Evolutionary conservation across 2,797 vertebrate genomes (phyloP).

Genomic region (Sebastes ruberrimus): DNA sequence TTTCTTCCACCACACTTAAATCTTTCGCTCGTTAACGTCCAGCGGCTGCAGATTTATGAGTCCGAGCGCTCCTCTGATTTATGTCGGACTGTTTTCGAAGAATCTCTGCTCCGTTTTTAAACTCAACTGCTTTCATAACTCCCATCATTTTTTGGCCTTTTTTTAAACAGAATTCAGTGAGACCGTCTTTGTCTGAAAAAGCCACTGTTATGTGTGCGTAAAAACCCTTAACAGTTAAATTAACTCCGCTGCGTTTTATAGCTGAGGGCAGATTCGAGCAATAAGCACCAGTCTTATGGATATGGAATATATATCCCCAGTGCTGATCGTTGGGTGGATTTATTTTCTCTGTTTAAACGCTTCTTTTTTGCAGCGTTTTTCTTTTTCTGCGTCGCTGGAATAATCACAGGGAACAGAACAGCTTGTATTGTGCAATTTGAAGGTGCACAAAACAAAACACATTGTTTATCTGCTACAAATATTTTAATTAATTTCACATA

Average conservation of each 20-base stretch:
- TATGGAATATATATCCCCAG: neutral
- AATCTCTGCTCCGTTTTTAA: constrained; percentile 7
- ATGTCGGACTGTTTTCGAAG: constrained; percentile 39
- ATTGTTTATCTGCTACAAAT: neutral
- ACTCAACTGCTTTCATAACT: neutral
- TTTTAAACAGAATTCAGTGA: neutral
- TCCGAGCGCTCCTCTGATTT: constrained; percentile 44
- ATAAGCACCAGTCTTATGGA: neutral
- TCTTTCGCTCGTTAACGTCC: constrained; percentile 58
- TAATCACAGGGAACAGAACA: neutral
- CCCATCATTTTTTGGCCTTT: neutral
- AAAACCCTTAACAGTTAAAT: neutral
- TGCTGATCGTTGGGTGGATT: neutral
- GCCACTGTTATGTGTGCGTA: no score
- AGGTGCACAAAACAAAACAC: neutral
- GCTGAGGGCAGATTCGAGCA: neutral
- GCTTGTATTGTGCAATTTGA: neutral
- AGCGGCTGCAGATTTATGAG: constrained; percentile 60
- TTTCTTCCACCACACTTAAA: constrained; percentile 50
- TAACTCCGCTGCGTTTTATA: neutral
- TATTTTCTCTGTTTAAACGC: neutral
- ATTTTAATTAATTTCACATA: neutral
- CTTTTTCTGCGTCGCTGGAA: neutral
- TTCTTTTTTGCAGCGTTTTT: rapidly evolving
- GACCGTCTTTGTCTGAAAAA: neutral